Conservation (phyloP, 2,113 vertebrate genomes). For the Alces alces region DNA sequence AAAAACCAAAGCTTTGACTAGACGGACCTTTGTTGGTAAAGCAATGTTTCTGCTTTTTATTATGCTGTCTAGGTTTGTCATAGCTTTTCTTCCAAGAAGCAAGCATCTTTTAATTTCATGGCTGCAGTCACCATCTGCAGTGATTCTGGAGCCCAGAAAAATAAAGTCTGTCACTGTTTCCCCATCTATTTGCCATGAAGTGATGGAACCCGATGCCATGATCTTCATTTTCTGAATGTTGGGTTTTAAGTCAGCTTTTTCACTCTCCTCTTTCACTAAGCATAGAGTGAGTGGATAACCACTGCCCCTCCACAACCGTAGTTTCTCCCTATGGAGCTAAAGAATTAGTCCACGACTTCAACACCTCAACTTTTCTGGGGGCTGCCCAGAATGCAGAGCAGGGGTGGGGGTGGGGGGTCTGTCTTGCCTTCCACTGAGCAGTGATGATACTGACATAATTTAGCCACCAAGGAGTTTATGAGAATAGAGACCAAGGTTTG, state of each 20-base stretch:
- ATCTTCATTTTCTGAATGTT: not conserved
- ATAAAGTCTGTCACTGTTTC: not conserved
- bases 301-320: not conserved
- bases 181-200: not conserved
- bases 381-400: not conserved
- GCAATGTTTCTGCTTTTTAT: not conserved
- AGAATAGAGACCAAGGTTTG: not conserved
- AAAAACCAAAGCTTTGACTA: not conserved
- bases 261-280: not conserved
- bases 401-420: not conserved
- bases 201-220: not conserved
- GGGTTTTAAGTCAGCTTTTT: not conserved
- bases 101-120: not conserved
- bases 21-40: not conserved
- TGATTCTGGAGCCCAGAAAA: not conserved
- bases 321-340: not conserved
- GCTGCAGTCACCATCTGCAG: not conserved
- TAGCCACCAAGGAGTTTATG: not conserved
- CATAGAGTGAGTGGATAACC: not conserved
- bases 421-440: not conserved
- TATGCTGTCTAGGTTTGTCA: not conserved
- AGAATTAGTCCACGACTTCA: not conserved
- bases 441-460: not conserved
- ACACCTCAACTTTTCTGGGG: not conserved
- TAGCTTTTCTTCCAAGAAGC: not conserved